Base-by-base conservation (phyloP, 2,797 vertebrate species). In the Apogon hyalosoma region DNA sequence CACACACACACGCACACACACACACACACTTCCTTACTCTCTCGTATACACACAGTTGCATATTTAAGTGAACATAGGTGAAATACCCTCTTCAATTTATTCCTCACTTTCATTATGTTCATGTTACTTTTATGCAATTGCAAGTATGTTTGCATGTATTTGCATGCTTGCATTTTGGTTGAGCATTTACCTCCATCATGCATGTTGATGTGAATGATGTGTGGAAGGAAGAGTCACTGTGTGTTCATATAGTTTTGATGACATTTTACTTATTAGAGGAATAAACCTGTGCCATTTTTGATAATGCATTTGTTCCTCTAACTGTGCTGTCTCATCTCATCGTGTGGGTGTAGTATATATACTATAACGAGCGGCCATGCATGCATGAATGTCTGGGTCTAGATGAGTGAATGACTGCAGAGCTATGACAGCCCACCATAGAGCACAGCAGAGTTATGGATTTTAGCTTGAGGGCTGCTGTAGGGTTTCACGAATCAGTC, bases 381-480 rank as follows among this genome's bases (percentile, higher is more conserved):
- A 40, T 48, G 21, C 33, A 3, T 59, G 55, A 21, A 15, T 65
- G 72, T 67, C 60, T 67, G 61, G 18, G 60, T 42, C 52, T 80
- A 71, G 64, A 79, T 72, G 78, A 87, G 72, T 88, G 86, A 89
- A 52, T 88, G 85, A 85, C 83, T 80, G 50, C 58, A 3, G 57
- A 63, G 69, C 56, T 68, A 59, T 88, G 91, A 90, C 91, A 90
- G 88, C 69, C 56, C 41, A 80, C 73, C 76, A 84, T 75, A 77
- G 52, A 69, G 73, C 69, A 66, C 24, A 28, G 68, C 74, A 82
- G 80, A 80, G 72, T 85, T 88, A 90, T 91, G 83, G 89, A 91
- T 90, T 92, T 90, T 90, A 80, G 91, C 91, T 91, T 33, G 57
- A 74, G 89, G 91, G 89, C 83, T 87, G 89, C 91, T 86, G 85